These are phyloP conservation scores for Rhodeus uyekii DNA, from an alignment of 2,797 vertebrate genomes.

Conservation along the genomic window DNA sequence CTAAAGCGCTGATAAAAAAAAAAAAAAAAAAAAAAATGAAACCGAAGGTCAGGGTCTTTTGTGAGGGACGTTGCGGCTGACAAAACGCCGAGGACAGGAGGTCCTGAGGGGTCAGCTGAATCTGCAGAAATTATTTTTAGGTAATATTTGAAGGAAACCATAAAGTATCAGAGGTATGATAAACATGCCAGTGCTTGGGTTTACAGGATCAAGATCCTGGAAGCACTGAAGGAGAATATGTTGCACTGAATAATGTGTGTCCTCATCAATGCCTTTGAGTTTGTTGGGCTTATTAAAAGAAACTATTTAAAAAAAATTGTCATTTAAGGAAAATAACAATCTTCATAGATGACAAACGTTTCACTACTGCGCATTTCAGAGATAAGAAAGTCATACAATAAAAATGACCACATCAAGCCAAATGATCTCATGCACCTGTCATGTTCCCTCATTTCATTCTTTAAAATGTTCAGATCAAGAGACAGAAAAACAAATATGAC, in stretches of 20 bases:
- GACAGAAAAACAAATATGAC: not conserved
- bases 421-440: not conserved
- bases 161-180: not conserved
- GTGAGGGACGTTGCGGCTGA: not conserved
- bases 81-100: not conserved
- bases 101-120: constrained; percentile 29
- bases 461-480: not conserved
- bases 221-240: not conserved
- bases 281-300: not conserved
- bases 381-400: not conserved
- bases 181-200: not conserved
- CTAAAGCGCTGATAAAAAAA: constrained; percentile 11
- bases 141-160: constrained; percentile 15
- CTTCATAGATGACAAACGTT: not conserved
- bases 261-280: not conserved
- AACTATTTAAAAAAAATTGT: not conserved
- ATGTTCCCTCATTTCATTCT: not conserved
- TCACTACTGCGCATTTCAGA: not conserved
- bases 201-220: not conserved
- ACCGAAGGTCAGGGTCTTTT: constrained; percentile 25
- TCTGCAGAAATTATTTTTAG: constrained; percentile 23
- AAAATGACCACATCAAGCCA: not conserved
- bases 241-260: not conserved
- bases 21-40: no score
- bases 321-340: not conserved